A percentile compares a stretch with the other conserved stretches of the same genome.
phyloP scores from a whole-genome alignment of 2,797 vertebrate species.

The Graptemys geographica region DNA sequence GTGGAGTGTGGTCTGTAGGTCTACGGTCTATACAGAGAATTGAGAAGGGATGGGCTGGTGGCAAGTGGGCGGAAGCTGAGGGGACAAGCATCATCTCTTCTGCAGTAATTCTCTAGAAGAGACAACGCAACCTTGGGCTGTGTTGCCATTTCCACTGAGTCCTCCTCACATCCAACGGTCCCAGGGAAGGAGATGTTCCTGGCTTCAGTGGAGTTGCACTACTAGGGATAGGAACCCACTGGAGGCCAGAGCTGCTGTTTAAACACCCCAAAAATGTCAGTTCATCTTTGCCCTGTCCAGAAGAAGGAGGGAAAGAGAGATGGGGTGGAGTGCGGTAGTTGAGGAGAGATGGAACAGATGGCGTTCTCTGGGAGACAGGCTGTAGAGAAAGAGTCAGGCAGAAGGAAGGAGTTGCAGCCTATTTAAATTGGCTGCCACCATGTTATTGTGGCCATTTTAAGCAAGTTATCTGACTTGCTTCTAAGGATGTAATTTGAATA shows the following conservation, averaged over 20 bases:
- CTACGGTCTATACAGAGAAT: background rate
- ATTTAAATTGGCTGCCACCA: conserved; percentile 48
- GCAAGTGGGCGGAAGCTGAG: background rate
- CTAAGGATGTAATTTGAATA: conserved; percentile 59
- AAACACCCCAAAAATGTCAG: background rate
- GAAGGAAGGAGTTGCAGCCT: conserved; percentile 11
- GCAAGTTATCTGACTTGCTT: conserved; percentile 40
- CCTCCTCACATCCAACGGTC: background rate
- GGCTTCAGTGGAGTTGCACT: background rate
- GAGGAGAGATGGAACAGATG: background rate
- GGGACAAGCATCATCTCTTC: background rate
- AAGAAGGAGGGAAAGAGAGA: background rate
- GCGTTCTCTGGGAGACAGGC: background rate
- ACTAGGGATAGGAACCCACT: fast-evolving
- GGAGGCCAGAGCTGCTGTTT: background rate
- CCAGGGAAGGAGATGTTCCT: background rate
- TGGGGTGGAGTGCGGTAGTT: fast-evolving
- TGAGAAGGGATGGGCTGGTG: background rate
- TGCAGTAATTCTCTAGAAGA: background rate
- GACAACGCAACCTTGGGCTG: background rate
- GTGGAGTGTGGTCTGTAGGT: background rate
- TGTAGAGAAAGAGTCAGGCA: fast-evolving
- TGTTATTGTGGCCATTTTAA: conserved; percentile 69
- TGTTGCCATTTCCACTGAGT: background rate
- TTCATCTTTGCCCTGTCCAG: background rate